Evolutionary conservation across 2,888 invertebrate genomes (phyloP).

Genomic region (Drosophila greeni): DNA sequence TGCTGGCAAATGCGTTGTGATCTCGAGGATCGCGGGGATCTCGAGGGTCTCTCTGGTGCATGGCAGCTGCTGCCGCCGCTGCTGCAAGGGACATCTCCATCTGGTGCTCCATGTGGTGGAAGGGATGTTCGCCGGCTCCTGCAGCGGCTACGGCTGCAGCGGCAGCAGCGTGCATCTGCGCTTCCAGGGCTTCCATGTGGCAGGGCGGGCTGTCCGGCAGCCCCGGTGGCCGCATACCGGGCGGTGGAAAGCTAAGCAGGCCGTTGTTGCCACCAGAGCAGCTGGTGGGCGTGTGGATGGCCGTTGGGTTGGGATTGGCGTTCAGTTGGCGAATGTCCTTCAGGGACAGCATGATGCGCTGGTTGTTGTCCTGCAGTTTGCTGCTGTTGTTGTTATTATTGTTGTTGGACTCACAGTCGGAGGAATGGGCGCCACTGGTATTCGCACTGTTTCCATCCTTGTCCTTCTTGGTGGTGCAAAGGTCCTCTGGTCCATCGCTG

Average conservation of each 20-base stretch:
- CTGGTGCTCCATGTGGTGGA: slow-evolving; percentile 79
- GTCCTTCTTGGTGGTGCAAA: slow-evolving; percentile 77
- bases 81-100: slow-evolving; percentile 79
- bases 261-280: slow-evolving; percentile 54
- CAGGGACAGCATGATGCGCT: slow-evolving; percentile 78
- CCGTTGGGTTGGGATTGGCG: slow-evolving; percentile 74
- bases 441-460: slow-evolving; percentile 43
- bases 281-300: slow-evolving; percentile 60
- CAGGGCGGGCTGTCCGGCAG: slow-evolving; percentile 72
- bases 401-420: slow-evolving; percentile 62
- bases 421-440: slow-evolving; percentile 26
- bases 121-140: slow-evolving; percentile 74
- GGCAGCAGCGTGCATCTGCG: slow-evolving; percentile 77
- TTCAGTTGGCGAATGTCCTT: slow-evolving; percentile 79
- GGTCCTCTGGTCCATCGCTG: slow-evolving; percentile 78
- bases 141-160: slow-evolving; percentile 71
- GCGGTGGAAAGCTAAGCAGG: slow-evolving; percentile 66
- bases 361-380: slow-evolving; percentile 77
- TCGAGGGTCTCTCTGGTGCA: slow-evolving; percentile 72
- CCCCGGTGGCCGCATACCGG: slow-evolving; percentile 68
- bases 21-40: slow-evolving; percentile 71
- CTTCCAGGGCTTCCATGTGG: slow-evolving; percentile 76
- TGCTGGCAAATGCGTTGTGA: slow-evolving; percentile 76
- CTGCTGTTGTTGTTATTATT: slow-evolving; percentile 75
- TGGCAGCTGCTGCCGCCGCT: slow-evolving; percentile 78